Conservation (phyloP, 1,140 invertebrate genomes). For the Octopus sinensis region DNA sequence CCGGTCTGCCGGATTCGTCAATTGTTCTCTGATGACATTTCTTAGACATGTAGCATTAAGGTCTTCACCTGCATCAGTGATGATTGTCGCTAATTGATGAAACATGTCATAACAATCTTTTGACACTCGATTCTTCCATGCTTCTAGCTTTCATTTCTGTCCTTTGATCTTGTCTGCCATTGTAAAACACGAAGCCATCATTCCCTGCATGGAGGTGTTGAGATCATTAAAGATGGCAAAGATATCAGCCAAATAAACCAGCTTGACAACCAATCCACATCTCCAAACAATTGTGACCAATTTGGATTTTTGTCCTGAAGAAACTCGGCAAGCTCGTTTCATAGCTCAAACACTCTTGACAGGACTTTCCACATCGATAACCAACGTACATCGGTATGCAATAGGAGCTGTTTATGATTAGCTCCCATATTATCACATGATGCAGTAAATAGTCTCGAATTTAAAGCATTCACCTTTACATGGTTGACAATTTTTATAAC, state of each 20-base stretch:
- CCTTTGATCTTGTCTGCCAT: no score
- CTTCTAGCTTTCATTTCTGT: no score
- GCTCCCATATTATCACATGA: conserved; percentile 18
- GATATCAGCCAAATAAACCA: background rate
- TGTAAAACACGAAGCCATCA: no score
- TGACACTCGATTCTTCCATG: no score
- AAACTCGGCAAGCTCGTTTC: conserved; percentile 7
- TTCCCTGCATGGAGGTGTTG: no score
- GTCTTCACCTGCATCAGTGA: no score
- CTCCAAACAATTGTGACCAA: conserved; percentile 4
- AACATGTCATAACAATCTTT: no score
- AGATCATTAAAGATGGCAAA: no score
- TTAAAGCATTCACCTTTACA: conserved; percentile 17
- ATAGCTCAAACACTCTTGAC: conserved; percentile 9
- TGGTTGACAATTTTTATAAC: conserved; percentile 19
- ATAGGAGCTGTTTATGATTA: conserved; percentile 17
- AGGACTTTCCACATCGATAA: background rate
- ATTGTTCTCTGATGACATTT: no score
- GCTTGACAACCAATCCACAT: background rate
- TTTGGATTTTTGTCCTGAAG: conserved; percentile 7
- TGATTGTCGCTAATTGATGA: no score
- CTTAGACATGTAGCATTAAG: no score
- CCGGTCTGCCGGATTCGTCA: no score
- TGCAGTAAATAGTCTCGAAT: conserved; percentile 17
- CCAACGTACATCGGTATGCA: conserved; percentile 6